Evolutionary conservation across 2,888 invertebrate species (phyloP), one percentile per base, ranked within the genome.

Genomic region (Eristalis arbustorum): DNA sequence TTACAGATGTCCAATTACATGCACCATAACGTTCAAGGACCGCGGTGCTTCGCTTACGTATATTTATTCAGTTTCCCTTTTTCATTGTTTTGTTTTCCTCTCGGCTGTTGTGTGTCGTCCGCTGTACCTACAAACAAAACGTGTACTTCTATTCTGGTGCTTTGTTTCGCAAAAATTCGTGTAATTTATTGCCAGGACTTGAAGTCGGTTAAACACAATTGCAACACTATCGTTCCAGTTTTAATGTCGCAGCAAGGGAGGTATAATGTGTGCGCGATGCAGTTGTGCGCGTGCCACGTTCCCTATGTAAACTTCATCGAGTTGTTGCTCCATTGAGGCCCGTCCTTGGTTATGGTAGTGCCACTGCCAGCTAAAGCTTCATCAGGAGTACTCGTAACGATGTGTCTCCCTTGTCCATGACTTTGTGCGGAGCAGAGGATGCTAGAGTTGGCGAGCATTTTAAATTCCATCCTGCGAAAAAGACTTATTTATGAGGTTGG

Each of bases 121-220:
- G 73, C 61, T 73, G 61, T 77, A n/a, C n/a, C n/a, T n/a, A 72
- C 84, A 84, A 80, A 84, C 80, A 80, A 80, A 75, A 84, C 72
- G 77, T 81, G 74, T 74, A 73, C 81, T 77, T 18, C 85, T 71
- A 81, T 81, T 85, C 77, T 28, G 81, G 49, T 5, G 85, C 81
- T 81, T 85, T 81, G 85, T 85, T 85, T 81, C 73, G 59, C 68
- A 73, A 82, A 85, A 74, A 69, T 74, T 79, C 63, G 59, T 79
- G 62, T 87, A 83, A 87, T 87, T 87, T 87, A 87, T 87, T 83
- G 81, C 87, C 78, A 83, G 87, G 83, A 87, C 87, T 87, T 87
- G 83, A 83, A 83, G 83, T 87, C 87, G 87, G 87, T 82, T 87
- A 87, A 87, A 87, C 87, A 87, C 82, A 87, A 87, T 82, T 87